Base-by-base conservation (phyloP, 1,140 invertebrate genomes). In the Papilio glaucus region DNA sequence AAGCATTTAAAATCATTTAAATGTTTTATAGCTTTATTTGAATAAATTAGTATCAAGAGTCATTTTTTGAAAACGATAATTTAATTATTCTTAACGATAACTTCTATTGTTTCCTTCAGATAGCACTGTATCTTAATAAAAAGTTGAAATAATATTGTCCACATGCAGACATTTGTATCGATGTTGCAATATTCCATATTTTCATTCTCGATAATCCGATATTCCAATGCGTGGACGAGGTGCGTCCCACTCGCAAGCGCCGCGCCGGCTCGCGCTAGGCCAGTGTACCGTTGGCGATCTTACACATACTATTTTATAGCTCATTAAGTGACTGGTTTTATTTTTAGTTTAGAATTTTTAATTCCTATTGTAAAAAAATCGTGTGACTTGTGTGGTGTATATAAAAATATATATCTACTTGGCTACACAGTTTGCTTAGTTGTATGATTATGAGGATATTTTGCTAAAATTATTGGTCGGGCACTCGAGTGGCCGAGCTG, bases 361-460 rank as follows among this genome's bases (percentile, higher is more conserved):
- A 88, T 91, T 91, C 85, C 87, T 91, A 91, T 86, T 91, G 85
- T 93, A 91, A 88, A 90, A 86, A 88, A 45, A 69, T 12, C 81
- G 90, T 89, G 88, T 91, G 89, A 84, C 83, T n/a, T 91, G 91
- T 89, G 90, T 89, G 85, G 84, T 92, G 89, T 92, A 89, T 88
- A 91, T 89, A 88, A 78, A 70, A 79, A 82, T 81, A 82, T 80
- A 79, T 80, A 76, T 76, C 75, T 79, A 79, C 83, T 78, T 80
- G 82, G 80, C 80, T 84, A 80, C 83, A 76, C 81, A 79, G 77
- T 76, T 83, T 81, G 75, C 63, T 67, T 67, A 53, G 41, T 69
- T 69, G 41, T 49, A 69, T 29, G 45, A 69, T 69, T 69, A 26
- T 26, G 42, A 53, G 37, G 10, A 69, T 69, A 69, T 69, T 69